These are phyloP conservation scores for Lycopodina hypogea DNA, from an alignment of 37 sponge, comb jelly and placozoan genomes.

Conservation along the genomic window DNA sequence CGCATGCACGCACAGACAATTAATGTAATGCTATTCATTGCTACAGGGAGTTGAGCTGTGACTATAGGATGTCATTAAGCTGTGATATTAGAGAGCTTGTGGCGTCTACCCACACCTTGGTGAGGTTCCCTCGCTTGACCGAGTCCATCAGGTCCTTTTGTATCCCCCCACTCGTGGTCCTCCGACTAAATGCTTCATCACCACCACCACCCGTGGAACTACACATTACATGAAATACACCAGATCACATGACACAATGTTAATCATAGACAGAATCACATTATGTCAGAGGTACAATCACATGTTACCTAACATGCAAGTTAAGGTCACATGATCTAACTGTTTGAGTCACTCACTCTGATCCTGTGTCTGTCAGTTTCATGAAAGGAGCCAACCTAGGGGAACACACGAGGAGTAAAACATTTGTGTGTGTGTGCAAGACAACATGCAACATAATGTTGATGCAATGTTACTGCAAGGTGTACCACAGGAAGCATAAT, in stretches of 20 bases:
- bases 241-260: not conserved
- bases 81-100: too few species aligned
- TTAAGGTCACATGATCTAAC: too few species aligned
- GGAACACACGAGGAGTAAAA: not conserved
- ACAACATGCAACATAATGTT: too few species aligned
- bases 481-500: too few species aligned
- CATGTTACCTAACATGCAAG: too few species aligned
- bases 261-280: not conserved
- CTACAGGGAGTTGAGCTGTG: not conserved
- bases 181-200: not conserved
- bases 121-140: constrained; percentile 60
- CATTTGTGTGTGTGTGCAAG: not conserved
- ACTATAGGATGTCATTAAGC: not conserved
- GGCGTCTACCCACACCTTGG: constrained; percentile 37
- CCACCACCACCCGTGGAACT: constrained; percentile 13
- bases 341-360: constrained; percentile 13
- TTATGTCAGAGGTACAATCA: not conserved
- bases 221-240: not conserved
- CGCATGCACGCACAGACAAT: too few species aligned
- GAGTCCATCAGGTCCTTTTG: constrained; percentile 64
- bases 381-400: not conserved
- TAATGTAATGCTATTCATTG: not conserved
- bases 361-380: constrained; percentile 18
- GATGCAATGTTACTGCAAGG: too few species aligned
- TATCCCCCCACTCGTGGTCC: not conserved